These are phyloP conservation scores for Hemaris fuciformis DNA, from an alignment of 2,888 invertebrate genomes.

Conservation along the genomic window DNA sequence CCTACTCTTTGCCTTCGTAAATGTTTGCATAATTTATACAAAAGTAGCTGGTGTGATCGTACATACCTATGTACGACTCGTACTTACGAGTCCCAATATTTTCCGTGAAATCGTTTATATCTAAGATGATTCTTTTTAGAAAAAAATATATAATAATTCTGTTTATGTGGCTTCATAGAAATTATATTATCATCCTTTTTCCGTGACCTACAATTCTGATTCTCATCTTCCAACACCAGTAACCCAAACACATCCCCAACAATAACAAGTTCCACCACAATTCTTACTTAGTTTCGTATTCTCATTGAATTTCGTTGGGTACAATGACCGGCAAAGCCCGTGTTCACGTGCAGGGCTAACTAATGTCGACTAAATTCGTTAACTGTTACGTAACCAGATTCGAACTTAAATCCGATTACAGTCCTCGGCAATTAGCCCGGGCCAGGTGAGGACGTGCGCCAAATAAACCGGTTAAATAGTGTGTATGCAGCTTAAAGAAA, in stretches of 20 bases:
- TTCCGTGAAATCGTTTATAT: too few relatives aligned
- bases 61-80: too few relatives aligned
- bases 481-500: slow-evolving; percentile 26
- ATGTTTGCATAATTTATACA: too few relatives aligned
- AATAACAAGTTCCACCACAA: background rate
- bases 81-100: too few relatives aligned
- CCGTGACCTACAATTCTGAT: too few relatives aligned
- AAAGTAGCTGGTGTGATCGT: too few relatives aligned
- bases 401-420: slow-evolving; percentile 71
- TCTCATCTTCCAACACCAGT: background rate
- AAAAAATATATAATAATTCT: too few relatives aligned
- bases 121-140: too few relatives aligned
- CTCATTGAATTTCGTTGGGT: slow-evolving; percentile 17
- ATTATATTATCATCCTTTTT: too few relatives aligned
- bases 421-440: slow-evolving; percentile 61
- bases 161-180: too few relatives aligned
- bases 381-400: slow-evolving; percentile 70
- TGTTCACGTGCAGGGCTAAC: slow-evolving; percentile 53
- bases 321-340: slow-evolving; percentile 27
- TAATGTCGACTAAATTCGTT: slow-evolving; percentile 68
- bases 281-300: slow-evolving; percentile 16
- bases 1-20: too few relatives aligned
- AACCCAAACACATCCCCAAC: too few relatives aligned
- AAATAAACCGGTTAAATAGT: slow-evolving; percentile 42
- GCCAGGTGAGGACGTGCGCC: slow-evolving; percentile 60